Conservation (phyloP, 2,113 vertebrate species). For the Hemichromis elongatus region DNA sequence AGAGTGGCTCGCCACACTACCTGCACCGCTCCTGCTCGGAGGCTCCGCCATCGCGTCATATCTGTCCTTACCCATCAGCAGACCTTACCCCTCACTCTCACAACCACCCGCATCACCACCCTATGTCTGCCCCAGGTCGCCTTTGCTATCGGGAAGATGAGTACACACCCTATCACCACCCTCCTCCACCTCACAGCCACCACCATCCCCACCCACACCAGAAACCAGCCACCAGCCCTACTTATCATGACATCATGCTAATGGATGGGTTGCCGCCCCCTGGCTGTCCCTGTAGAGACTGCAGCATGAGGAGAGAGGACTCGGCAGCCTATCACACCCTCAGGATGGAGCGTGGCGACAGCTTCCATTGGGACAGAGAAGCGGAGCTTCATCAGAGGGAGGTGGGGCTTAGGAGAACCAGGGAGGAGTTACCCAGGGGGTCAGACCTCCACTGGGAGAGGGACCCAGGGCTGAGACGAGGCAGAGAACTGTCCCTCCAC, state of each 20-base stretch:
- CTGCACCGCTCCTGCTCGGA: conserved; percentile 78
- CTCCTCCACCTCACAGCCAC: conserved; percentile 46
- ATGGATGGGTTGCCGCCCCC: conserved; percentile 71
- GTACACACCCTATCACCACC: conserved; percentile 57
- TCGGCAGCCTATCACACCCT: conserved; percentile 70
- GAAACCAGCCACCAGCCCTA: conserved; percentile 57
- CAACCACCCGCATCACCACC: conserved; percentile 55
- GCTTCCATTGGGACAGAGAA: conserved; percentile 71
- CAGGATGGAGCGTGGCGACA: conserved; percentile 70
- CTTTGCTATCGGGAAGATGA: conserved; percentile 68
- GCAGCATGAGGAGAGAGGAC: conserved; percentile 72
- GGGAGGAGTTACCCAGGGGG: conserved; percentile 59
- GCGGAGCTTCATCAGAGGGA: conserved; percentile 72
- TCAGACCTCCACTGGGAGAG: conserved; percentile 68
- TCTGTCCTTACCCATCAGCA: conserved; percentile 70
- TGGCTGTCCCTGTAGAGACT: conserved; percentile 78
- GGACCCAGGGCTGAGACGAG: conserved; percentile 59
- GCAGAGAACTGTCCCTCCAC: conserved; percentile 70
- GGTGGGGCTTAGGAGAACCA: conserved; percentile 51
- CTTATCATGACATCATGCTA: conserved; percentile 79
- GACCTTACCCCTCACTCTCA: conserved; percentile 64
- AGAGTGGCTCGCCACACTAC: conserved; percentile 63
- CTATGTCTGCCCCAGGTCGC: conserved; percentile 44
- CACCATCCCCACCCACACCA: conserved; percentile 57
- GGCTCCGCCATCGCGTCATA: conserved; percentile 61